These are phyloP conservation scores for Oeneis ivallda DNA, from an alignment of 2,888 invertebrate species.

Conservation along the genomic window DNA sequence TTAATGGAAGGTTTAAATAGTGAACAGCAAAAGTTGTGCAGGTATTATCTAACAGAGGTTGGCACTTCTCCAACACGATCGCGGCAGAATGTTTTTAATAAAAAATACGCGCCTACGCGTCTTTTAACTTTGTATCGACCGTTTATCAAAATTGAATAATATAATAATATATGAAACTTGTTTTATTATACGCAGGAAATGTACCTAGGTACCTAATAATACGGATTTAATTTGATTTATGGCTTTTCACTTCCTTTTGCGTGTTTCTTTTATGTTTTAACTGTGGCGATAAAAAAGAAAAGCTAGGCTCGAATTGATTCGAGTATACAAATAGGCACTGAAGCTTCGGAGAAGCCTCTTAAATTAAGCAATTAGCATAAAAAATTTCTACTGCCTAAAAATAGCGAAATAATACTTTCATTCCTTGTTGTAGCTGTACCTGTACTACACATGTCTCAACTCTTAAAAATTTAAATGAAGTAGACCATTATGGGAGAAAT, in stretches of 20 bases:
- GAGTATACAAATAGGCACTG: not conserved
- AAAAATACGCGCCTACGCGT: constrained; percentile 43
- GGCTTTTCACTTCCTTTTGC: constrained; percentile 26
- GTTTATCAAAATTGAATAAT: constrained; percentile 40
- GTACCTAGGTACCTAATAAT: constrained; percentile 12
- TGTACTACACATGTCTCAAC: too few species aligned
- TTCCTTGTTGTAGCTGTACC: too few species aligned
- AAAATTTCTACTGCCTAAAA: not conserved
- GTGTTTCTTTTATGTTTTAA: constrained; percentile 14
- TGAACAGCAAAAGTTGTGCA: constrained; percentile 32
- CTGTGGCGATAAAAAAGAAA: not conserved
- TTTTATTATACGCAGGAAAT: constrained; percentile 27
- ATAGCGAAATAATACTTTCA: too few species aligned
- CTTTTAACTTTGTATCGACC: constrained; percentile 41
- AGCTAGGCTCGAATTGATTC: not conserved
- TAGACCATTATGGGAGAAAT: too few species aligned
- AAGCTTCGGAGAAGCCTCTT: not conserved
- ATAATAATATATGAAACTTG: constrained; percentile 31
- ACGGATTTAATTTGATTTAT: constrained; percentile 18
- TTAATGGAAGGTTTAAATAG: constrained; percentile 25
- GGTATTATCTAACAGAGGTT: constrained; percentile 36
- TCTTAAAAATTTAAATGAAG: too few species aligned
- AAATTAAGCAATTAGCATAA: not conserved
- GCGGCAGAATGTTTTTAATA: constrained; percentile 45
- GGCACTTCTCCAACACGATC: constrained; percentile 44